phyloP scores from a whole-genome alignment of 1,140 invertebrate genomes.

The Dendrolimus punctatus region DNA sequence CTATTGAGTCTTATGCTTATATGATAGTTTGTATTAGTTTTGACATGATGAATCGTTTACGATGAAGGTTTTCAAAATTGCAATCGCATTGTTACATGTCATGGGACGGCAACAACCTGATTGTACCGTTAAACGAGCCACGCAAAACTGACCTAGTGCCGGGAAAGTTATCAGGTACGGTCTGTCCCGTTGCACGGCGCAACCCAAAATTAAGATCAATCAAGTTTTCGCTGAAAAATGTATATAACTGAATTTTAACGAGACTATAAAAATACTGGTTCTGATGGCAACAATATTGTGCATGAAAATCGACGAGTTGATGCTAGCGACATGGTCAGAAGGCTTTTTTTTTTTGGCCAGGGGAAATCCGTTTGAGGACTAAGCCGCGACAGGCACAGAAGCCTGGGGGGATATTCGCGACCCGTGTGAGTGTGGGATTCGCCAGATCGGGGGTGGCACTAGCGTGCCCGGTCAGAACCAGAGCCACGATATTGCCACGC shows the following conservation, averaged over 20 bases:
- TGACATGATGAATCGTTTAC: slow-evolving; percentile 21
- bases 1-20: slow-evolving; percentile 14
- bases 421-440: too few species aligned
- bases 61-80: slow-evolving; percentile 59
- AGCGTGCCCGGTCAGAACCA: too few species aligned
- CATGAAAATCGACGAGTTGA: too few species aligned
- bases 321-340: too few species aligned
- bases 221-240: slow-evolving; percentile 5
- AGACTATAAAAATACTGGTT: background rate
- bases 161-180: slow-evolving; percentile 62
- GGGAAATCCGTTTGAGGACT: too few species aligned
- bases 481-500: too few species aligned
- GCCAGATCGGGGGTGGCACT: too few species aligned
- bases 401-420: too few species aligned
- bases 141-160: slow-evolving; percentile 68
- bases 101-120: slow-evolving; percentile 60
- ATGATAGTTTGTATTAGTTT: slow-evolving; percentile 28
- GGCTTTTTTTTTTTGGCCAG: too few species aligned
- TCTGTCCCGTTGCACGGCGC: slow-evolving; percentile 45
- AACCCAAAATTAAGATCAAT: slow-evolving; percentile 18
- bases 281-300: too few species aligned
- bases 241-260: background rate
- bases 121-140: slow-evolving; percentile 66
- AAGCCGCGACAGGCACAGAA: too few species aligned
- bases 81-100: slow-evolving; percentile 63